Evolutionary conservation across 2,797 vertebrate genomes (phyloP), one percentile per base, ranked within the genome.

Genomic region (Neopelma chrysocephalum): DNA sequence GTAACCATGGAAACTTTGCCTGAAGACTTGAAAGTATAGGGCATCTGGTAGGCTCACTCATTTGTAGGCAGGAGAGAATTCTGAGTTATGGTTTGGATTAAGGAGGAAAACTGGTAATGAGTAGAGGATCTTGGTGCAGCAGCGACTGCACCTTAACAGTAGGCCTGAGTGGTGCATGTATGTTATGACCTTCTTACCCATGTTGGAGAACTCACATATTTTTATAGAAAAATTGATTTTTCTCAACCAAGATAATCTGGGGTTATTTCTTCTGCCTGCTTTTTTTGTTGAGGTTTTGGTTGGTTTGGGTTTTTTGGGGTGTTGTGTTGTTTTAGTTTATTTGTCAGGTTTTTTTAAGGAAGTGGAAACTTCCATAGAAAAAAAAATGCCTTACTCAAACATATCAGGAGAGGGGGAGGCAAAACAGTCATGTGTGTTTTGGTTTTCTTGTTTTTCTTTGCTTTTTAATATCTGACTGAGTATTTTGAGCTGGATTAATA

Each of bases 251-350:
- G 75, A 40, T 64, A n/a, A 12, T 27, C 10, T 17, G 3, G 5
- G 3, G 19, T 85, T 85, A 21, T 89, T 94, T 84, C n/a, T 79
- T 79, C 12, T 65, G 12, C 4, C 0, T 57, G 8, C 21, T 71
- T 81, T 70, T 53, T 22, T 5, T 7, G 3, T 47, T 64, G 21
- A 34, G 9, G 10, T 82, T 75, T 86, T 31, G 12, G 4, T 60
- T 91, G 27, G 3, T 0, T 48, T 66, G 42, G 26, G 19, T 0
- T n/a, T 56, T 60, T 42, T 34, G 4, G 11, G 10, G 1, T 0
- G 21, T 58, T 64, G 29, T 26, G 11, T 45, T 66, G 9, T 38
- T 61, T 61, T 34, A 56, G 3, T 23, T 69, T 51, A 34, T 34
- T 61, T 61, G 20, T 26, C 11, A 8, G 26, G 5, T 27, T 50